Base-by-base conservation (phyloP, 2,797 vertebrate species). In the Oophaga sylvatica region DNA sequence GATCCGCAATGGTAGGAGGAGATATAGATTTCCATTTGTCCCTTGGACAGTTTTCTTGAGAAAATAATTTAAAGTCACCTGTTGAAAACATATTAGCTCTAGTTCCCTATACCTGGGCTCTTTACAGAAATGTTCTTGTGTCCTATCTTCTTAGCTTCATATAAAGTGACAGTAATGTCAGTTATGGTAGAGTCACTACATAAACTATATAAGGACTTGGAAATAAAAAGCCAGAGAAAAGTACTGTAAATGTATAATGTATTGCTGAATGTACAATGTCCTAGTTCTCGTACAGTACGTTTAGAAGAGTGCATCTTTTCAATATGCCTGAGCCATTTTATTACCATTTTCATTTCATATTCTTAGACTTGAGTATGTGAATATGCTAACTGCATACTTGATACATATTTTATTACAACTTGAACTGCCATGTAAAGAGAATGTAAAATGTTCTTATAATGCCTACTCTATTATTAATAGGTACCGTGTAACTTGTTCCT, bases 401-500 rank as follows among this genome's bases (percentile, higher is more conserved):
- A 45, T 73, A 41, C 35, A 73, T 73, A 75, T 75, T 48, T 75
- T 75, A 48, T 75, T 75, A 75, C 22, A 48, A 13, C 35, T 75
- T 75, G 9, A 75, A 41, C 45, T 75, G 10, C 41, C 71, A 48
- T 41, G 35, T 48, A 45, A 17, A 48, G 41, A 7, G 3, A 75
- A 48, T 75, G 19, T 48, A n/a, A 45, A 73, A 48, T 48, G 20
- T 75, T 75, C 41, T 19, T 75, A 75, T 48, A 48, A 22, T 48
- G 48, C 20, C 71, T 75, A 10, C 35, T 75, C 35, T 75, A 48
- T 75, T 48, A 75, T 75, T 75, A 75, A 75, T 75, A 75, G 71
- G 19, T 48, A 48, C 19, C 31, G 19, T 19, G 70, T 41, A 8
- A 22, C 31, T 22, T 48, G 35, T 75, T 75, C 17, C 19, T 48